Evolutionary conservation across 2,113 vertebrate species (phyloP), one percentile per base, ranked within the genome.

Genomic region (Coryphaenoides rupestris): DNA sequence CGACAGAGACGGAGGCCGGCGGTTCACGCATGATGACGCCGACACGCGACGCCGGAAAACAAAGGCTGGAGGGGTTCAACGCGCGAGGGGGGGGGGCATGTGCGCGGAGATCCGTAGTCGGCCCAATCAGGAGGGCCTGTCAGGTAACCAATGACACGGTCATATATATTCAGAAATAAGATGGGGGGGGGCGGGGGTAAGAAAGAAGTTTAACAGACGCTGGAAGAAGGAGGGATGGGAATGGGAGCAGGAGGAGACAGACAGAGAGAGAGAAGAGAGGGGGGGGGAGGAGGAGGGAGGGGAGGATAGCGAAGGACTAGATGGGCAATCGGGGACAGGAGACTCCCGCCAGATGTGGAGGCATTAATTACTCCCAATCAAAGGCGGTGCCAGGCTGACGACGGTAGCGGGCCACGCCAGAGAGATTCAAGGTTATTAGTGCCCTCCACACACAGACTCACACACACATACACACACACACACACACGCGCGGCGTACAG

Each of bases 331-430:
- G 50, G 19, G 15, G 28, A 45, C 55, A 52, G 22, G 40, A 16
- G 73, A 76, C 65, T 76, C 55, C 72, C 59, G 62, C 67, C 84
- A 88, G 84, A 87, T 85, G 86, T 86, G 79, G 71, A 58, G 70
- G 77, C 81, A 87, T 88, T 88, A 87, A 88, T 89, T 87, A 85
- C 75, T 77, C 62, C 77, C 80, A 74, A 81, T 87, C 80, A 87
- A 83, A 78, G 69, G 21, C 65, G 49, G 76, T 73, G 87, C 80
- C 84, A 85, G 82, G 19, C 47, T 72, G 74, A 58, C 83, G 83
- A 81, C 73, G 72, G 77, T 61, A 69, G 73, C 77, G 69, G 69
- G 55, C 72, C 69, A n/a, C 33, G 65, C 61, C 67, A 73, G 70
- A 83, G 69, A 80, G 66, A 75, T 61, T 85, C 80, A 89, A 88